phyloP scores from a whole-genome alignment of 2,888 invertebrate species.

The Drosophila gaucha region DNA sequence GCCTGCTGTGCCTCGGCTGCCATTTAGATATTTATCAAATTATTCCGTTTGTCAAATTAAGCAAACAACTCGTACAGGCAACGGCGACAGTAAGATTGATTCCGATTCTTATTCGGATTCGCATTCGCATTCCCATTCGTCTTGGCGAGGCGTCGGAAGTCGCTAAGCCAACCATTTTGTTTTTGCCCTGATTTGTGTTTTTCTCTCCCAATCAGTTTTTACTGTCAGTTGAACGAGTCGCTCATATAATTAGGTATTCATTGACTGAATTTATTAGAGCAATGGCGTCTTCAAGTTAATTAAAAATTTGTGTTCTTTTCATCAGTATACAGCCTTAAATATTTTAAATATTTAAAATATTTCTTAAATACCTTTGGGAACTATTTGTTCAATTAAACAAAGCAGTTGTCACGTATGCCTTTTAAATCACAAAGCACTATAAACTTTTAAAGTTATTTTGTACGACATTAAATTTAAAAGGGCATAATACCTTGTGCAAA shows the following conservation, averaged over 20 bases:
- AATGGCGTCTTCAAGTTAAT: background rate
- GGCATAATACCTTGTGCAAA: background rate
- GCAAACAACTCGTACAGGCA: slow-evolving; percentile 63
- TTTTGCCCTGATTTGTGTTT: slow-evolving; percentile 50
- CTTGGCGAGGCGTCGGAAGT: slow-evolving; percentile 29
- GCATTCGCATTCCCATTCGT: background rate
- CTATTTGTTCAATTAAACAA: background rate
- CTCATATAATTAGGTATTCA: slow-evolving; percentile 50
- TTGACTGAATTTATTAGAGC: slow-evolving; percentile 28
- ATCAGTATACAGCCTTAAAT: no score
- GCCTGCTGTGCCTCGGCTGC: slow-evolving; percentile 58
- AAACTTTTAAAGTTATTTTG: background rate
- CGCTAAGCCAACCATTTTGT: slow-evolving; percentile 30
- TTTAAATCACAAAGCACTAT: background rate
- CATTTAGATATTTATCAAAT: slow-evolving; percentile 79
- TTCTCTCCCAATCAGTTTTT: slow-evolving; percentile 9
- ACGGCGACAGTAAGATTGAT: slow-evolving; percentile 63
- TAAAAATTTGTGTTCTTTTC: background rate
- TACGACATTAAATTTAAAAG: background rate
- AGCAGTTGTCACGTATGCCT: background rate
- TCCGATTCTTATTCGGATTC: slow-evolving; percentile 20
- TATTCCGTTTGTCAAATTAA: slow-evolving; percentile 81
- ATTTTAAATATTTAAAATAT: background rate
- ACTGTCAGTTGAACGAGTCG: slow-evolving; percentile 4
- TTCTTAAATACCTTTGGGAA: background rate